Conservation (phyloP, 2,888 invertebrate species). For the Rhyacophila evoluta region DNA sequence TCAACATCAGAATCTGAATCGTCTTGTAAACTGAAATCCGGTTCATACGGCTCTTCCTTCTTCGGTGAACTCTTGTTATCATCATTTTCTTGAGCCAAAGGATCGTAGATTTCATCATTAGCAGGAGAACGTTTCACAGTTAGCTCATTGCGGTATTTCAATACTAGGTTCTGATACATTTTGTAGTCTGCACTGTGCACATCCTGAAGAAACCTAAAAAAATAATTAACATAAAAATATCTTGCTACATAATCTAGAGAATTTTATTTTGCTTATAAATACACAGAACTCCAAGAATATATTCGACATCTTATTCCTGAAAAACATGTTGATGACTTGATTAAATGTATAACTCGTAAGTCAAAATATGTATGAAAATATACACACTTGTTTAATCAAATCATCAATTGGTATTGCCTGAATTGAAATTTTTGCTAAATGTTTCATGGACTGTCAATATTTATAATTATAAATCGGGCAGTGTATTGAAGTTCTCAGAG, state of each 20-base stretch:
- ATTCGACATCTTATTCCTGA: constrained; percentile 6
- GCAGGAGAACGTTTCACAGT: not conserved
- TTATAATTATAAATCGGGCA: too few species aligned
- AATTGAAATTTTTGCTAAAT: not conserved
- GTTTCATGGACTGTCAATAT: too few species aligned
- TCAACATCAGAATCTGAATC: constrained; percentile 64
- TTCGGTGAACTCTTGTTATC: constrained; percentile 51
- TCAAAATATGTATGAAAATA: too few species aligned
- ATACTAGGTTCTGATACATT: constrained; percentile 65
- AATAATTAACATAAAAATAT: not conserved
- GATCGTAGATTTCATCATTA: constrained; percentile 34
- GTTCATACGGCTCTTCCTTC: constrained; percentile 69
- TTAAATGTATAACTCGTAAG: not conserved
- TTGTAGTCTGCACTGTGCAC: constrained; percentile 66
- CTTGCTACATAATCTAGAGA: not conserved
- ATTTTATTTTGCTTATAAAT: not conserved
- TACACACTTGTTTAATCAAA: not conserved
- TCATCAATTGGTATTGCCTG: not conserved
- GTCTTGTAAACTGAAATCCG: constrained; percentile 67
- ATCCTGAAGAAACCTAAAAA: constrained; percentile 67
- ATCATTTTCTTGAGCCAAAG: constrained; percentile 56
- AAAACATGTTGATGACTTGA: not conserved
- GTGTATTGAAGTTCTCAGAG: too few species aligned
- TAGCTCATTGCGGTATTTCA: constrained; percentile 58
- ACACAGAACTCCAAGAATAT: not conserved